phyloP scores from a whole-genome alignment of 2,888 invertebrate species.

The Petrolisthes manimaculis region DNA sequence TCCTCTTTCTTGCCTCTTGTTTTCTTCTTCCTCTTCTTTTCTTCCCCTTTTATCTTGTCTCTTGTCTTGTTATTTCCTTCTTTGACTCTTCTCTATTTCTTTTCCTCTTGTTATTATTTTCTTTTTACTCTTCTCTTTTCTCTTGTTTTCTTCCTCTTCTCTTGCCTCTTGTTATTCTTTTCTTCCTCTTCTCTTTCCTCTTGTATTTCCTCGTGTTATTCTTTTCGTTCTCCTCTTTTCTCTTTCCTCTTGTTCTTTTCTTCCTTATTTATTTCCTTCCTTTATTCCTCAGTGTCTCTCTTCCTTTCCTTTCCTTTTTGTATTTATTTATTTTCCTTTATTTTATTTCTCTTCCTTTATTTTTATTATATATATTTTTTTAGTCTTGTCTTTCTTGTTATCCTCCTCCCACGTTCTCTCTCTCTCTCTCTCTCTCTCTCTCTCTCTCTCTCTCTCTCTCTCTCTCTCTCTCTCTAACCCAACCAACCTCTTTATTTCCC shows the following conservation, averaged over 20 bases:
- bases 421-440: not conserved
- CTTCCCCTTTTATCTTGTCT: not conserved
- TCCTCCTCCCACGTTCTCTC: not conserved
- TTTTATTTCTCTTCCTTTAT: not conserved
- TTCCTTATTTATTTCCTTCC: not conserved
- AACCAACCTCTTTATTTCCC: not conserved
- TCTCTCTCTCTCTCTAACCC: not conserved
- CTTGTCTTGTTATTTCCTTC: not conserved
- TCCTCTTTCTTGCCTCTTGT: slow-evolving; percentile 14
- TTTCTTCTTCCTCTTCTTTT: not conserved
- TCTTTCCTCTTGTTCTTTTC: not conserved
- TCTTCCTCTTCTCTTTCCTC: not conserved
- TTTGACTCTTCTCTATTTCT: not conserved
- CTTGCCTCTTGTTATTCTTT: not conserved
- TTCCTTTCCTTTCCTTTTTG: not conserved
- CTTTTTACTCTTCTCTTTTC: not conserved
- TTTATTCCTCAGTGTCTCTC: not conserved
- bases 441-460: not conserved
- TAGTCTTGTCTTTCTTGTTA: not conserved
- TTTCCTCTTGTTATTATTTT: not conserved
- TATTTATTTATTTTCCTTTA: not conserved
- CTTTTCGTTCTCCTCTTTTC: no score
- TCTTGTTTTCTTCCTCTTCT: not conserved
- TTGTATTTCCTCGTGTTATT: no score
- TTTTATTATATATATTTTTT: not conserved